These are phyloP conservation scores for Hyaena hyaena DNA, from an alignment of 2,113 vertebrate species.

Conservation along the genomic window DNA sequence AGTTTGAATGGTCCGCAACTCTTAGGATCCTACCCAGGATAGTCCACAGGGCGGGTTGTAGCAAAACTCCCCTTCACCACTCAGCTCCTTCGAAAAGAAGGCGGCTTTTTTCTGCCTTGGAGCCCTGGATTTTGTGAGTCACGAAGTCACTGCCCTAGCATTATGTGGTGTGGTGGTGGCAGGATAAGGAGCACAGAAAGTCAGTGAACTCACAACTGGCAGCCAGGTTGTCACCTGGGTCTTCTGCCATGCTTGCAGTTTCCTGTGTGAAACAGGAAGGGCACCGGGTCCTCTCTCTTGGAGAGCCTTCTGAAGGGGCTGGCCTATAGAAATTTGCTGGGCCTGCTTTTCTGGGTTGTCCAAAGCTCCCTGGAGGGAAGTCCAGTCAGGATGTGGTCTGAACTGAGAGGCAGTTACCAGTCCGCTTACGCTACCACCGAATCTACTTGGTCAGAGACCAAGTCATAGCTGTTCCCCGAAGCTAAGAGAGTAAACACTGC, in stretches of 20 bases:
- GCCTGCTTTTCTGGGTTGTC: conserved; percentile 29
- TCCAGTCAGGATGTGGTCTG: conserved; percentile 74
- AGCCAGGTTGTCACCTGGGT: background rate
- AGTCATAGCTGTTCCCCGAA: conserved; percentile 71
- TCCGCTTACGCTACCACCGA: background rate
- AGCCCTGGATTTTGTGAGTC: background rate
- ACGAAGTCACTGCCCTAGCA: background rate
- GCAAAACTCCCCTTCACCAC: too few species aligned
- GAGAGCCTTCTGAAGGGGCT: background rate
- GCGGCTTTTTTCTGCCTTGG: background rate
- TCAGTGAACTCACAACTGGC: background rate
- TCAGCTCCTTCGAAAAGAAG: background rate
- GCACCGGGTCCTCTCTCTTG: background rate
- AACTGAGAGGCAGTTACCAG: conserved; percentile 45
- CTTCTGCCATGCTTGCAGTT: background rate
- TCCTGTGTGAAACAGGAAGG: background rate
- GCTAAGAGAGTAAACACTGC: conserved; percentile 72
- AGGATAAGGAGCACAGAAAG: background rate
- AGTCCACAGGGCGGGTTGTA: background rate
- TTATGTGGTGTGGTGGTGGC: background rate
- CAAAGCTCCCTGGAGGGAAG: conserved; percentile 41
- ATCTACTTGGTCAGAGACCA: conserved; percentile 70
- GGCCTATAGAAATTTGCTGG: background rate
- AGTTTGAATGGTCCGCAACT: background rate
- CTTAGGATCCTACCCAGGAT: background rate